Base-by-base conservation (phyloP, 2,113 vertebrate species). In the Ranitomeya imitator region DNA sequence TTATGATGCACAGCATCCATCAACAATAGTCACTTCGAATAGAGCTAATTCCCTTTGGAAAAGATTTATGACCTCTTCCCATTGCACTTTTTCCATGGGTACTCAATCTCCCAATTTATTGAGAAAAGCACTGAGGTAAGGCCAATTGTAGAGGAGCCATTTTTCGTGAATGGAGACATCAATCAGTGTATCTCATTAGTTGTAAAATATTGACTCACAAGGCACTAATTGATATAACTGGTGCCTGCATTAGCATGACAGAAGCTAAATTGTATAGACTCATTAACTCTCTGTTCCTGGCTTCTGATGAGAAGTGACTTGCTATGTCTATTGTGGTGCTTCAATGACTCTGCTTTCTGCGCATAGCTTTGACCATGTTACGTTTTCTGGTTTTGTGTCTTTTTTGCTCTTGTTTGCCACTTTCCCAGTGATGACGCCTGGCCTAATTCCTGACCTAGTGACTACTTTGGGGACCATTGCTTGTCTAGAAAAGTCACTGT, bases 201-300 rank as follows among this genome's bases (percentile, higher is more conserved):
- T 63, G 57, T 82, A 82, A 63, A 82, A 82, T 82, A 61, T 82
- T 82, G 79, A 82, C 57, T 19, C 10, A 15, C 79, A 6, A 60
- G 59, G 23, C 12, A 16, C 52, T 79, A 82, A 82, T 57, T 82
- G 79, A 82, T 61, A 23, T 10, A 61, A 63, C 26, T 37, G 57
- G 60, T 78, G 74, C 7, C 74, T 0, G 16, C 45, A 7, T 79
- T 79, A 79, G 9, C 76, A 79, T 79, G 51, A 79, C 76, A 12
- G 76, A 11, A 55, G 52, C 76, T 55, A 13, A 55, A 5, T 79
- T 23, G 51, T 54, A 51, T 12, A 6, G 52, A 6, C 10, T 79
- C 45, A n/a, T 78, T 55, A 79, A 79, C 76, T 55, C 5, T 79
- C 23, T 55, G 5, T 7, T 4, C 69, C 14, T 2, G 5, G 18